phyloP scores from a whole-genome alignment of 2,113 vertebrate species.

The Pedetes capensis region DNA sequence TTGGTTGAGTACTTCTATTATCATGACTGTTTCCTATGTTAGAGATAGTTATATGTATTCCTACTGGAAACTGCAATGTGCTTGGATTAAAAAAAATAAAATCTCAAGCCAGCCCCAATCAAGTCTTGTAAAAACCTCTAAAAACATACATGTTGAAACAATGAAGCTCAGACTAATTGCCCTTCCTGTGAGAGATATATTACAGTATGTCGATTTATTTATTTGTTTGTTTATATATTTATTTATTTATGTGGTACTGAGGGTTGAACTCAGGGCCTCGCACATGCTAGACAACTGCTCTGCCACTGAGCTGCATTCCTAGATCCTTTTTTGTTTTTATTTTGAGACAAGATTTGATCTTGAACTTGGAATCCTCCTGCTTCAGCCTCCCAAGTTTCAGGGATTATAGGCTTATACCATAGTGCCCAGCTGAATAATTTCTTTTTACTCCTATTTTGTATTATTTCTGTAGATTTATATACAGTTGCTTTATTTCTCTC shows the following conservation, averaged over 20 bases:
- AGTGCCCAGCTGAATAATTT: not conserved
- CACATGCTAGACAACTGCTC: no score
- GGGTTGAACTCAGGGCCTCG: no score
- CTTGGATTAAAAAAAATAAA: no score
- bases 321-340: no score
- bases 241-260: no score
- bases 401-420: no score
- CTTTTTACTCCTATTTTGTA: not conserved
- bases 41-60: not conserved
- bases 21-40: not conserved
- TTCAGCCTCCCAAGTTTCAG: no score
- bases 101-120: not conserved
- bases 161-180: slow-evolving; percentile 31
- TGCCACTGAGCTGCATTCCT: no score
- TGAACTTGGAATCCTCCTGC: no score
- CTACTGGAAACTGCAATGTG: not conserved
- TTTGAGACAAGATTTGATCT: no score
- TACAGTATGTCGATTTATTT: no score
- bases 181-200: not conserved
- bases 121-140: not conserved
- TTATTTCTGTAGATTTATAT: not conserved
- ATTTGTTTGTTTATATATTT: no score
- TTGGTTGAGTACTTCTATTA: slow-evolving; percentile 24
- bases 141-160: not conserved
- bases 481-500: not conserved